phyloP scores from a whole-genome alignment of 2,888 invertebrate genomes.

The Palloptera scutellata region DNA sequence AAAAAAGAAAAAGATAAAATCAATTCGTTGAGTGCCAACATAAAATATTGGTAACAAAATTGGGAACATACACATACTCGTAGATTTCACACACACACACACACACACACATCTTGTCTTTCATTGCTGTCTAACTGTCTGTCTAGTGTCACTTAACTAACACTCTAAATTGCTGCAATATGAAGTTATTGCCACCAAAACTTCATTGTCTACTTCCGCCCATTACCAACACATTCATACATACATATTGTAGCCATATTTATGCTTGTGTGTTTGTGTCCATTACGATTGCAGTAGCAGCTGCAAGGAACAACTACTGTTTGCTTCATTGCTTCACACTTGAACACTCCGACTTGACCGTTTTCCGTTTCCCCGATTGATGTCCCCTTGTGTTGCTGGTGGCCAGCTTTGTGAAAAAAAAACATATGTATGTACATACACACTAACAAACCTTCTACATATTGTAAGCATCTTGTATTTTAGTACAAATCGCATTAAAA shows the following conservation, averaged over 20 bases:
- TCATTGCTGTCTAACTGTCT: background rate
- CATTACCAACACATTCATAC: too few relatives aligned
- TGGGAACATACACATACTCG: background rate
- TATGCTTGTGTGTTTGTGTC: too few relatives aligned
- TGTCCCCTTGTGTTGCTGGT: background rate
- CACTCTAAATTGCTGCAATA: too few relatives aligned
- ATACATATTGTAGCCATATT: too few relatives aligned
- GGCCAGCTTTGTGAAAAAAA: constrained; percentile 12
- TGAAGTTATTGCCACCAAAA: too few relatives aligned
- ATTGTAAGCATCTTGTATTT: constrained; percentile 10
- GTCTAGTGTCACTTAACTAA: background rate
- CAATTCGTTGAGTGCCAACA: constrained; percentile 12
- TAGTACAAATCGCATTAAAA: constrained; percentile 13
- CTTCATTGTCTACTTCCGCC: too few relatives aligned
- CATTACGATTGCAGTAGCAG: too few relatives aligned
- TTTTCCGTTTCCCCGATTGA: background rate
- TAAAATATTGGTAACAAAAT: constrained; percentile 6
- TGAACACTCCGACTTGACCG: background rate
- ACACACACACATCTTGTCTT: background rate
- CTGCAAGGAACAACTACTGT: too few relatives aligned
- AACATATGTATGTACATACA: background rate
- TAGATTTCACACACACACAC: background rate
- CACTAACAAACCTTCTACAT: background rate
- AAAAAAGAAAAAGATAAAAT: background rate
- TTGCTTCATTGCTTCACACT: background rate